phyloP scores from a whole-genome alignment of 2,113 vertebrate species.

The Myiozetetes cayanensis region DNA sequence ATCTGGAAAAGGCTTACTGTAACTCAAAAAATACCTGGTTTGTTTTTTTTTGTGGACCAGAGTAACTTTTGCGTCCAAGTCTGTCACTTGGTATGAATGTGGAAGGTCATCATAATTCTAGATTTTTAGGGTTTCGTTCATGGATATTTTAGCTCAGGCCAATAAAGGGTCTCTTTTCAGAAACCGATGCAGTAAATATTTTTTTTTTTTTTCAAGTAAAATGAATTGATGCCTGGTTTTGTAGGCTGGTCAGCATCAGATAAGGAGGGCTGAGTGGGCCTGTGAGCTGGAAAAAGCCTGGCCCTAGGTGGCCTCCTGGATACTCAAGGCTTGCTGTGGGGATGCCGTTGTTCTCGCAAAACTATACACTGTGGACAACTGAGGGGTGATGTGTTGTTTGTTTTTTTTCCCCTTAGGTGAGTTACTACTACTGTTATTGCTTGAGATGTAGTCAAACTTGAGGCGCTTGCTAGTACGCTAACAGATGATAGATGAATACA shows the following conservation, averaged over 20 bases:
- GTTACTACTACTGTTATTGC: background rate
- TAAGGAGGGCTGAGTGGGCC: fast-evolving
- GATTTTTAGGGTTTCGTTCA: background rate
- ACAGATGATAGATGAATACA: background rate
- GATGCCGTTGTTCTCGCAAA: background rate
- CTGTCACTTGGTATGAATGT: background rate
- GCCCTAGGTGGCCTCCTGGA: background rate
- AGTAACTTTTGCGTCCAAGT: background rate
- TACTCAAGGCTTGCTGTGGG: background rate
- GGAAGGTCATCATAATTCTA: background rate
- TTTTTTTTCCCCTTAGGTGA: background rate
- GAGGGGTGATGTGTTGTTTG: no score
- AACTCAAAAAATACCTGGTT: background rate
- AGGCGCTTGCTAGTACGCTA: background rate
- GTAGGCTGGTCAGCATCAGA: background rate
- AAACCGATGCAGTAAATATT: background rate
- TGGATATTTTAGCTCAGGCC: background rate
- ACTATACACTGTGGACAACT: background rate
- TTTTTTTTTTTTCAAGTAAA: background rate
- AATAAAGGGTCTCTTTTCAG: background rate
- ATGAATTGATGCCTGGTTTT: background rate
- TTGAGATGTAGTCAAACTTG: background rate
- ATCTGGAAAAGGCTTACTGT: background rate
- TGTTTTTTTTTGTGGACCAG: background rate
- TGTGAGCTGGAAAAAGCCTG: background rate